Percentiles rank a stretch among this genome's conserved stretches.
These are phyloP conservation scores for Chrysomallon squamiferum DNA, from an alignment of 1,140 invertebrate species.

Conservation along the genomic window DNA sequence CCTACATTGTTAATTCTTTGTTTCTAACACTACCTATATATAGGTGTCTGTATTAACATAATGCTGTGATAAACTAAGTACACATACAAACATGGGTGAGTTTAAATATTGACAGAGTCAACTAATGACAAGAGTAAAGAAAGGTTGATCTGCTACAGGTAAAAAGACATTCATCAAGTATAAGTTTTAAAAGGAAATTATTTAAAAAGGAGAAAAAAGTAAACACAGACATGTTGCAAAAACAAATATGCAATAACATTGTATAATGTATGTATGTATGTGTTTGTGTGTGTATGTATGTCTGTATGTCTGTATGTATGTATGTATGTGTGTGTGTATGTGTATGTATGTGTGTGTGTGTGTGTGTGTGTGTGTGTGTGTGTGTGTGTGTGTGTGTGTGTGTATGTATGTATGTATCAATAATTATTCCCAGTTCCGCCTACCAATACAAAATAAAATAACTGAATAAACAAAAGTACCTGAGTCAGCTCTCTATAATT, in stretches of 20 bases:
- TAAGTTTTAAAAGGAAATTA: no score
- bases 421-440: no score
- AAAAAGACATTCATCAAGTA: background rate
- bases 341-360: constrained; percentile 2
- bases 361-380: background rate
- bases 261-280: no score
- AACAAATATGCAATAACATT: no score
- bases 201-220: no score
- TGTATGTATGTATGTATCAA: background rate
- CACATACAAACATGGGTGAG: background rate
- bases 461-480: no score
- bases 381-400: background rate
- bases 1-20: no score
- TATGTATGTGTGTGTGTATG: background rate
- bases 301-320: background rate
- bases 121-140: background rate
- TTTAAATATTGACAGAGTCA: background rate
- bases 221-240: no score
- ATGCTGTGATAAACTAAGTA: background rate
- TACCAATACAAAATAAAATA: no score
- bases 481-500: no score
- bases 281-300: background rate
- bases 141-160: constrained; percentile 1
- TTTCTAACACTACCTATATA: background rate
- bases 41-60: background rate